A percentile compares a stretch with the other conserved stretches of the same genome.
These are phyloP conservation scores for Enoplosus armatus DNA, from an alignment of 2,797 vertebrate species.

Conservation along the genomic window DNA sequence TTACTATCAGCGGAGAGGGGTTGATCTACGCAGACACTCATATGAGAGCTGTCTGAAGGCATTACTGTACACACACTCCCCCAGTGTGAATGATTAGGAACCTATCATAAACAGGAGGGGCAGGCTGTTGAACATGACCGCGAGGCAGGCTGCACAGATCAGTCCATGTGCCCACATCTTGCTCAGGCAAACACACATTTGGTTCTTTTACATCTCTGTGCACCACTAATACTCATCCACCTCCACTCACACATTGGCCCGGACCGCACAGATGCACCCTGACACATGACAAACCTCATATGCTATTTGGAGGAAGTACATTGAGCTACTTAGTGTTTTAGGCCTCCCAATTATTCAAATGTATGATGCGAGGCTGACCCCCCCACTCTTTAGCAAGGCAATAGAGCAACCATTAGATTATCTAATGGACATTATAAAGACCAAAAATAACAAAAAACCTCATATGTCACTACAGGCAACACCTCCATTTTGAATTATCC, in stretches of 20 bases:
- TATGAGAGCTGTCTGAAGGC: constrained; percentile 88
- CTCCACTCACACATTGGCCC: constrained; percentile 68
- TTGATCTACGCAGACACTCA: constrained; percentile 91
- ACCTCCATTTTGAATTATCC: constrained; percentile 48
- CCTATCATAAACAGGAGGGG: constrained; percentile 89
- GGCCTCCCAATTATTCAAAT: constrained; percentile 78
- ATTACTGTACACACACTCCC: constrained; percentile 87
- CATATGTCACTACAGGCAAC: constrained; percentile 40
- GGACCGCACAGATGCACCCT: constrained; percentile 68
- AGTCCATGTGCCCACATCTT: constrained; percentile 41
- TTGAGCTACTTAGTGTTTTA: constrained; percentile 69
- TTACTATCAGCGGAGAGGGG: constrained; percentile 79
- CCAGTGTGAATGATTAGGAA: constrained; percentile 91
- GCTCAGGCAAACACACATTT: constrained; percentile 66
- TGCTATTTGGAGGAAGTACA: constrained; percentile 64
- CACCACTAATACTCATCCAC: constrained; percentile 65
- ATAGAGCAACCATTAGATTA: constrained; percentile 52
- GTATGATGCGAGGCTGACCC: constrained; percentile 61
- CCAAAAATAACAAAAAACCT: constrained; percentile 31
- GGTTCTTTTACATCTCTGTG: constrained; percentile 68
- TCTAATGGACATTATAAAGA: constrained; percentile 39
- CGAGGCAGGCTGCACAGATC: constrained; percentile 65
- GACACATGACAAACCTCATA: constrained; percentile 82
- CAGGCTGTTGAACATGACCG: constrained; percentile 81
- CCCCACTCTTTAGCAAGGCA: constrained; percentile 55